These are phyloP conservation scores for Abscondita cerata DNA, from an alignment of 2,888 invertebrate genomes.

Conservation along the genomic window DNA sequence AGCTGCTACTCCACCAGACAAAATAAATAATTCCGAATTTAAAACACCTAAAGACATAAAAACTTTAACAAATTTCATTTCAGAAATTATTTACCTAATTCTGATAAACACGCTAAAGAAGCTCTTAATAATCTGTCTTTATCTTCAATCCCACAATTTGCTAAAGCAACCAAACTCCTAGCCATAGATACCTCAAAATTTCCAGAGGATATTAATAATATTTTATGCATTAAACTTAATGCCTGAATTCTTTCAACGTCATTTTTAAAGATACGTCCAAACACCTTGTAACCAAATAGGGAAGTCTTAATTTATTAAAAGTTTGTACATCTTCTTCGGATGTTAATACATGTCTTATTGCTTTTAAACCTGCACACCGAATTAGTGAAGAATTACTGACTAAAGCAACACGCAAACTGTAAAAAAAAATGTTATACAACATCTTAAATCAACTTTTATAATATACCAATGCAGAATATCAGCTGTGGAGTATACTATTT, in stretches of 20 bases:
- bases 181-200: constrained; percentile 78
- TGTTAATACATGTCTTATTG: constrained; percentile 82
- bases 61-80: background rate
- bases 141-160: constrained; percentile 79
- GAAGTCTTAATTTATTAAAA: constrained; percentile 82
- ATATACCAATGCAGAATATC: constrained; percentile 84
- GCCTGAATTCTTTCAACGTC: constrained; percentile 94
- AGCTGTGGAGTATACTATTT: constrained; percentile 76
- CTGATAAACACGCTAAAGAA: constrained; percentile 87
- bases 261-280: constrained; percentile 88
- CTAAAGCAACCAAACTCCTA: constrained; percentile 82
- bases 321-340: constrained; percentile 79
- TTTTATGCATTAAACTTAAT: constrained; percentile 79
- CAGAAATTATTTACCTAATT: constrained; percentile 68
- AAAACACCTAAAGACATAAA: constrained; percentile 70
- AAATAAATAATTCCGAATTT: constrained; percentile 81
- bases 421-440: constrained; percentile 42
- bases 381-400: constrained; percentile 89
- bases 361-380: constrained; percentile 86
- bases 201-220: constrained; percentile 69
- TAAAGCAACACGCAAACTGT: constrained; percentile 83
- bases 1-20: constrained; percentile 83
- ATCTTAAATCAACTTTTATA: constrained; percentile 10
- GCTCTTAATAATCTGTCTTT: constrained; percentile 84
- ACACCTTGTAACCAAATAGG: constrained; percentile 85